These are phyloP conservation scores for Perizoma affinitatum DNA, from an alignment of 2,888 invertebrate genomes.

Conservation along the genomic window DNA sequence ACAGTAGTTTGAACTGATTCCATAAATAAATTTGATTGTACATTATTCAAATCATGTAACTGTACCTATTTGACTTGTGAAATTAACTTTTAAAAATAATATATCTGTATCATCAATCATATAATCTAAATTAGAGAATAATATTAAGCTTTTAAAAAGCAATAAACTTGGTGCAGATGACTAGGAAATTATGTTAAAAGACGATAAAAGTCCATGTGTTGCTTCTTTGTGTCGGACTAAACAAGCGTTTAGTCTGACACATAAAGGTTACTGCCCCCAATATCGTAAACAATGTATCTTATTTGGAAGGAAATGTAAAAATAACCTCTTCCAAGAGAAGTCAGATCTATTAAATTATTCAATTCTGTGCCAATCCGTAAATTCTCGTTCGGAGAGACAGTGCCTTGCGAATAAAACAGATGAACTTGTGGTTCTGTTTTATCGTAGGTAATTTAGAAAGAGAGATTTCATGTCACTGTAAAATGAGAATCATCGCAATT, in stretches of 20 bases:
- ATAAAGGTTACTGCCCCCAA: conserved; percentile 57
- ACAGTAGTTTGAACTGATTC: no score
- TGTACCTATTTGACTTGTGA: no score
- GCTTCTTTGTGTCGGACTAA: conserved; percentile 20
- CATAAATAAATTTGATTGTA: no score
- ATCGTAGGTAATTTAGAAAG: conserved; percentile 16
- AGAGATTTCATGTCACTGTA: conserved; percentile 39
- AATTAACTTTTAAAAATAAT: no score
- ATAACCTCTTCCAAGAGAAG: conserved; percentile 39
- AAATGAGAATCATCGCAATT: conserved; percentile 47
- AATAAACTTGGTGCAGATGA: conserved; percentile 3
- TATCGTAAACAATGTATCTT: conserved; percentile 56
- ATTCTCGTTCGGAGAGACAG: conserved; percentile 17
- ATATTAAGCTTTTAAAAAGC: neutral
- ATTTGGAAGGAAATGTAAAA: conserved; percentile 52
- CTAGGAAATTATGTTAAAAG: conserved; percentile 2
- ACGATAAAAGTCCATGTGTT: conserved; percentile 14
- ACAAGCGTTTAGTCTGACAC: conserved; percentile 27
- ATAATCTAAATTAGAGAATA: neutral
- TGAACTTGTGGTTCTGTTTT: conserved; percentile 23
- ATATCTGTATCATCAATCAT: no score
- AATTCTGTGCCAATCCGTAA: conserved; percentile 42
- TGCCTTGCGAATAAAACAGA: conserved; percentile 19
- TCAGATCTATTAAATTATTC: conserved; percentile 18
- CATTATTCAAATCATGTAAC: no score